Percentiles rank a stretch among this genome's conserved stretches.
phyloP scores from a whole-genome alignment of 37 sponge, comb jelly and placozoan genomes.

The Agelas oroides region DNA sequence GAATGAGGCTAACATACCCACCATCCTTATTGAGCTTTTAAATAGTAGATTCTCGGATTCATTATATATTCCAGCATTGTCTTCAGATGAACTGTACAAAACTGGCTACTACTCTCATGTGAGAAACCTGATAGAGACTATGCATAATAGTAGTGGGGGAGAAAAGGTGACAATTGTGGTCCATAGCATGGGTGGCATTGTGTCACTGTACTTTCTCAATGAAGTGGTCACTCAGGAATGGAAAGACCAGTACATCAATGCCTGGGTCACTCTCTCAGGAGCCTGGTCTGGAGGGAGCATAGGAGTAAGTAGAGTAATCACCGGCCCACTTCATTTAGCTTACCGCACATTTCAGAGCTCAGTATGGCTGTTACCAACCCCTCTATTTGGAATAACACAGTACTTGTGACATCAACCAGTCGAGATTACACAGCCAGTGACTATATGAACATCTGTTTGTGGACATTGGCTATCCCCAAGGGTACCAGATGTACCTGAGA shows the following conservation, averaged over 20 bases:
- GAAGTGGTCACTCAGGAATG: constrained; percentile 51
- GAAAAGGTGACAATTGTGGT: constrained; percentile 45
- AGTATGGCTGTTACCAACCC: background rate
- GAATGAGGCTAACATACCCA: too few species aligned
- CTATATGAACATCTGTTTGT: constrained; percentile 62
- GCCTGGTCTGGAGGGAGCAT: constrained; percentile 38
- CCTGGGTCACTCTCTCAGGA: constrained; percentile 58
- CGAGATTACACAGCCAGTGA: constrained; percentile 75
- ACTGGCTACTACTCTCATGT: constrained; percentile 36
- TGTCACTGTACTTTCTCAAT: constrained; percentile 54
- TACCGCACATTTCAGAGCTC: background rate
- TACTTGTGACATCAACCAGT: constrained; percentile 32
- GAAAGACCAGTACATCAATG: constrained; percentile 68
- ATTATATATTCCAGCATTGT: too few species aligned
- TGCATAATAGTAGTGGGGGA: constrained; percentile 24
- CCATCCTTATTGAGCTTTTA: too few species aligned
- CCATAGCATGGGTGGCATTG: constrained; percentile 65
- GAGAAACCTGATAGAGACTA: constrained; percentile 35
- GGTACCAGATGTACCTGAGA: constrained; percentile 31
- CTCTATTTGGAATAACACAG: constrained; percentile 1
- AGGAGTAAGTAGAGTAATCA: background rate
- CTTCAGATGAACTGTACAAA: background rate
- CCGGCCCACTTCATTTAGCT: background rate
- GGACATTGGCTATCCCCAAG: constrained; percentile 41
- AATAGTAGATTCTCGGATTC: too few species aligned